Conservation (phyloP, 2,113 vertebrate genomes). For the Mixornis gularis region DNA sequence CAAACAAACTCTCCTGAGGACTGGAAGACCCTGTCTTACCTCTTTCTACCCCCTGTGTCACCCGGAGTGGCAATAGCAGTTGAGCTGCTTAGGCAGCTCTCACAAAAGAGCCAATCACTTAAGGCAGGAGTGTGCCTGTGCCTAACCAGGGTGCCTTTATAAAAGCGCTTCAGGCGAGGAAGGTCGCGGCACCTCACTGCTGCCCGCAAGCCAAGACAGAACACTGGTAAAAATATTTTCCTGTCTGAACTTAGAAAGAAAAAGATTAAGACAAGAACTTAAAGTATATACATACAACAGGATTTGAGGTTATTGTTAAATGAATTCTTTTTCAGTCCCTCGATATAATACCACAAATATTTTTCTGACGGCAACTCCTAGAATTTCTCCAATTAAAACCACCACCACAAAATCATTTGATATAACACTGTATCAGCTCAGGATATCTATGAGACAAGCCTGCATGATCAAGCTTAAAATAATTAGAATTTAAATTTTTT, state of each 20-base stretch:
- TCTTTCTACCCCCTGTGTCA: too few relatives aligned
- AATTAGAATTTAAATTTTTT: not conserved
- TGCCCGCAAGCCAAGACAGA: too few relatives aligned
- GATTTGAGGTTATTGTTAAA: not conserved
- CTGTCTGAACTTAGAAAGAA: not conserved
- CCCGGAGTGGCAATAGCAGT: too few relatives aligned
- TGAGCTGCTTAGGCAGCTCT: too few relatives aligned
- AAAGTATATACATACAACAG: not conserved
- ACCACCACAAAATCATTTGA: not conserved
- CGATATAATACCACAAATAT: not conserved
- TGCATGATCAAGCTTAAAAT: not conserved
- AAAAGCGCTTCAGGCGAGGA: too few relatives aligned
- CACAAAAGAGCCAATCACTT: too few relatives aligned
- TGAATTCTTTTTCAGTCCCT: not conserved
- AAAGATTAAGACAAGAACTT: not conserved
- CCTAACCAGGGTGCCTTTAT: too few relatives aligned
- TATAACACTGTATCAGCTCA: not conserved
- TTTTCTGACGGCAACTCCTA: not conserved
- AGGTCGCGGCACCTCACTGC: too few relatives aligned
- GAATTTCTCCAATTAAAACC: not conserved
- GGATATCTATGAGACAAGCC: not conserved
- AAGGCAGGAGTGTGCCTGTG: too few relatives aligned
- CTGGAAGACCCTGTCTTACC: too few relatives aligned
- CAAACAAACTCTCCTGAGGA: too few relatives aligned
- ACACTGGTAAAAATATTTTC: not conserved